Base-by-base conservation (phyloP, 1,140 invertebrate species). In the Danaus melanippus region DNA sequence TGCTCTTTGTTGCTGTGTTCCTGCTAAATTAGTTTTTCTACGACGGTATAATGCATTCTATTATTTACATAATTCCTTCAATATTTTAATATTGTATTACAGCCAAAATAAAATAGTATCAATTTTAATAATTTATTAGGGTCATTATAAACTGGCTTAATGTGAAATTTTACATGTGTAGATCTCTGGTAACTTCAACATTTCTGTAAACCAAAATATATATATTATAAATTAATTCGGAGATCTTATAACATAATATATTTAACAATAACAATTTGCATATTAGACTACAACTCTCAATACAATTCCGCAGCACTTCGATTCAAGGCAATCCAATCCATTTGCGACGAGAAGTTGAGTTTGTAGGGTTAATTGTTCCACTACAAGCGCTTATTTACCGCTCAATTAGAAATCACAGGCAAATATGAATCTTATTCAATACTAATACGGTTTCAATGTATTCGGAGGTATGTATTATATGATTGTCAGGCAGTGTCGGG, bases 261-360 rank as follows among this genome's bases (percentile, higher is more conserved):
- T 32, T 2, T 0, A 32, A 32, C 21, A 32, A 32, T 32, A 32
- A 32, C 21, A 32, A 32, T 32, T 32, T 32, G 21, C 21, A 32
- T 32, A 32, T 32, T 32, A 32, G 21, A 32, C 21, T 3, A 32
- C 21, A 32, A 32, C 21, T 32, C 21, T 32, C 21, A 32, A 32
- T 32, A 70, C 66, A 74, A 72, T 73, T 62, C 46, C 60, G 61
- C 55, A 60, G 62, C 60, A 68, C 67, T 69, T 53, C 60, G 60
- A 67, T 72, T 66, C 65, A 66, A 71, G 60, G 67, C 70, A 71
- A 75, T 62, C 67, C 69, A 74, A 74, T 74, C 72, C 72, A 74
- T 74, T 74, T 74, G 69, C 70, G 67, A 65, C 64, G 66, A 69
- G 65, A 67, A 70, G 64, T 69, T 60, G 64, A 66, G 69, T 71